phyloP scores from a whole-genome alignment of 2,797 vertebrate species.

The Dendrocincla tyrannina region DNA sequence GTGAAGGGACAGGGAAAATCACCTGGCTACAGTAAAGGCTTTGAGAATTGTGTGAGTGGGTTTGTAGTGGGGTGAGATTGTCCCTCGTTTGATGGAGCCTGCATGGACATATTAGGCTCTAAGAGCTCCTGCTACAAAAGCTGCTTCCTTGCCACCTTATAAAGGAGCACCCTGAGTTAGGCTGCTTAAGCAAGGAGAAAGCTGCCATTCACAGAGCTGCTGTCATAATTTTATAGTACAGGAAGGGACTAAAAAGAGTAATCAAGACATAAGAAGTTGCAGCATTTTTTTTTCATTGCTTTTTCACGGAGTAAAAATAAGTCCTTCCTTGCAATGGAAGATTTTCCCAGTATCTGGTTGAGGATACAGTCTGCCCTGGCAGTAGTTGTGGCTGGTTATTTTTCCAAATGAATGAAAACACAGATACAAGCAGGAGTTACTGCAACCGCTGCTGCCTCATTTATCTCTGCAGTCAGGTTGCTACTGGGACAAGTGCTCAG shows the following conservation, averaged over 20 bases:
- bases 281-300: background rate
- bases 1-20: background rate
- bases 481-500: background rate
- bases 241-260: background rate
- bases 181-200: background rate
- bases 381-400: slow-evolving; percentile 19
- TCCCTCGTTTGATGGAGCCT: background rate
- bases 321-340: background rate
- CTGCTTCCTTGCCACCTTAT: background rate
- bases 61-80: background rate
- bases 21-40: background rate
- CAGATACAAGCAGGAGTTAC: background rate
- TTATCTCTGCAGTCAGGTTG: slow-evolving; percentile 18
- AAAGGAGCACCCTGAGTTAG: background rate
- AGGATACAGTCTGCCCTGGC: background rate
- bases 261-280: background rate
- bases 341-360: background rate
- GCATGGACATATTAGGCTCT: background rate
- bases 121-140: background rate
- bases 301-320: background rate
- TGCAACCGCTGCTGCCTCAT: slow-evolving; percentile 10
- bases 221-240: background rate
- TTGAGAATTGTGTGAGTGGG: background rate
- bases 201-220: background rate
- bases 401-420: slow-evolving; percentile 38